A percentile compares a stretch with the other conserved stretches of the same genome.
Evolutionary conservation across 2,888 invertebrate genomes (phyloP).

Genomic region (Deilephila porcellus): DNA sequence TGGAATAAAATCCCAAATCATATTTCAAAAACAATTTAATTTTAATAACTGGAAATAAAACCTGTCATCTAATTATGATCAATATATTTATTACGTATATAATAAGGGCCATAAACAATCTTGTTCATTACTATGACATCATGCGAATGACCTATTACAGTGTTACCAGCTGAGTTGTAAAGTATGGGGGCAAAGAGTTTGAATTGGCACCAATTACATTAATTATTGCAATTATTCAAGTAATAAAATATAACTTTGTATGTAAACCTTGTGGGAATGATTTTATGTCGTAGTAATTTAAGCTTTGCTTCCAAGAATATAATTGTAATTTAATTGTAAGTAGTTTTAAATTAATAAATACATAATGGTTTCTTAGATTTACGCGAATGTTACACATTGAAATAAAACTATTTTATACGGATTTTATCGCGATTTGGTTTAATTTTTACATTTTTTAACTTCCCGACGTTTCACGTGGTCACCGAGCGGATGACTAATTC

Average conservation of each 20-base stretch:
- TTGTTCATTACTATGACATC: slow-evolving; percentile 19
- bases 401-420: too few relatives aligned
- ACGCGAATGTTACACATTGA: too few relatives aligned
- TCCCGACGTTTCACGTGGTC: too few relatives aligned
- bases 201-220: slow-evolving; percentile 11
- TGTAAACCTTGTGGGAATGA: neutral
- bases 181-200: slow-evolving; percentile 18
- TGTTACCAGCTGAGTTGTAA: slow-evolving; percentile 17
- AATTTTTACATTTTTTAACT: too few relatives aligned
- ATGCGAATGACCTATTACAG: slow-evolving; percentile 25
- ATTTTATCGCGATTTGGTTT: too few relatives aligned
- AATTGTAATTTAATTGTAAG: too few relatives aligned
- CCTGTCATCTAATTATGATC: slow-evolving; percentile 31
- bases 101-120: slow-evolving; percentile 20
- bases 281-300: neutral
- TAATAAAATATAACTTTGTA: neutral
- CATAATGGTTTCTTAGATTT: too few relatives aligned
- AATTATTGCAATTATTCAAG: slow-evolving; percentile 14
- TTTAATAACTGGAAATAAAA: slow-evolving; percentile 27
- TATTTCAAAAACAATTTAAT: slow-evolving; percentile 22
- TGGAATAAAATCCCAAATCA: neutral
- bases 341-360: too few relatives aligned
- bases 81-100: slow-evolving; percentile 26
- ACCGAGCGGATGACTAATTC: too few relatives aligned
- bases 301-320: neutral